These are phyloP conservation scores for Melanargia galathea DNA, from an alignment of 2,888 invertebrate genomes.

Conservation along the genomic window DNA sequence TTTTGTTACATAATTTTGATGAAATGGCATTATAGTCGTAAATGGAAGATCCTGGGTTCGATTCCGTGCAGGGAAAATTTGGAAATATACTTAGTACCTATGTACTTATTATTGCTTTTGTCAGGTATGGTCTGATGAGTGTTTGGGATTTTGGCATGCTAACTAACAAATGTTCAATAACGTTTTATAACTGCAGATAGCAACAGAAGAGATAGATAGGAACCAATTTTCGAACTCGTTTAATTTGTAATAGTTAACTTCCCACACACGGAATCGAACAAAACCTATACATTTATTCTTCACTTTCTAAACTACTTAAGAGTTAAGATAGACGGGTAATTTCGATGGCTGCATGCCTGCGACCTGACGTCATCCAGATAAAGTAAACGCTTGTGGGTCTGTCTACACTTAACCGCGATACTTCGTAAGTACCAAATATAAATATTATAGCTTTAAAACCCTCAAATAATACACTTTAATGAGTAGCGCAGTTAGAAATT, in stretches of 20 bases:
- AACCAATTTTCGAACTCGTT: neutral
- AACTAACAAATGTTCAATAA: too few species aligned
- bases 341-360: conserved; percentile 21
- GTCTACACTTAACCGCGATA: conserved; percentile 6
- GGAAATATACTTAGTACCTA: too few species aligned
- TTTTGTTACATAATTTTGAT: neutral
- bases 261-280: conserved; percentile 5
- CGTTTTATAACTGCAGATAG: too few species aligned
- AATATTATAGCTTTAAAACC: too few species aligned
- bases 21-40: too few species aligned
- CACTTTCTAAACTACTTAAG: conserved; percentile 25
- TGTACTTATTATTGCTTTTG: too few species aligned
- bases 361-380: conserved; percentile 26
- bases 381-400: conserved; percentile 9
- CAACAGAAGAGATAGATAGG: neutral
- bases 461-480: too few species aligned
- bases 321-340: conserved; percentile 26
- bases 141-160: too few species aligned
- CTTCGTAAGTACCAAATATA: neutral
- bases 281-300: conserved; percentile 21
- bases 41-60: neutral
- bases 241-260: neutral
- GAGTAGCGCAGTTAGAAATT: too few species aligned
- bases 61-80: too few species aligned
- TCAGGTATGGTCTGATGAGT: too few species aligned